Percentiles rank a stretch among this genome's conserved stretches.
Conservation (phyloP, 1,140 invertebrate genomes). For the Harpegnathos saltator region DNA sequence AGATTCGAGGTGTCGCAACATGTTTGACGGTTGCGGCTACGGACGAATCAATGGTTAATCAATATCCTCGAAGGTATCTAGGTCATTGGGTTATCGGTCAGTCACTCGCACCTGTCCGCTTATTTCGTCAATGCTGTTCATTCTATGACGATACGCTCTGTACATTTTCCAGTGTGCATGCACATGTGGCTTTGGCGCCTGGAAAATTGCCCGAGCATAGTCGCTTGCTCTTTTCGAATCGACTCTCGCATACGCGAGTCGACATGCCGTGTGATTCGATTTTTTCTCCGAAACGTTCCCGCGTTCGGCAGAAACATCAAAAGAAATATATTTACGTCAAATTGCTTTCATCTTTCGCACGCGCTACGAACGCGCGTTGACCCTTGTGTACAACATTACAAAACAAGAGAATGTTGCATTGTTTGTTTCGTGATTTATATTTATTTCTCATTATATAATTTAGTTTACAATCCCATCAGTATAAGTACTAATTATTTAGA, state of each 20-base stretch:
- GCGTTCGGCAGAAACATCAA: background rate
- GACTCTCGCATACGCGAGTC: background rate
- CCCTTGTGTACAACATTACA: too few species aligned
- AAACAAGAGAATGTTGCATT: too few species aligned
- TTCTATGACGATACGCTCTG: constrained; percentile 15
- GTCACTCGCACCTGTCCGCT: constrained; percentile 60
- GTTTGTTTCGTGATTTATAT: too few species aligned
- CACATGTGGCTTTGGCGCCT: constrained; percentile 31
- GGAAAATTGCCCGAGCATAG: constrained; percentile 49
- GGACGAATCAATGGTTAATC: constrained; percentile 64
- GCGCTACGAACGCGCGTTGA: too few species aligned
- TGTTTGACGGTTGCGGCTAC: constrained; percentile 46
- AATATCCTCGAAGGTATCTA: constrained; percentile 67
- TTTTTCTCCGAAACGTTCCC: background rate
- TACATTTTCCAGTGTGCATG: constrained; percentile 24
- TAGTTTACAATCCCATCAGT: too few species aligned
- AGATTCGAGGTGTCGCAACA: background rate
- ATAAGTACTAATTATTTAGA: background rate
- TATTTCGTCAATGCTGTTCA: constrained; percentile 45
- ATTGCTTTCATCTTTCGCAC: too few species aligned
- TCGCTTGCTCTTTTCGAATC: constrained; percentile 32
- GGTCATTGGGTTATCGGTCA: constrained; percentile 68
- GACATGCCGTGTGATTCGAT: constrained; percentile 2
- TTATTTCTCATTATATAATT: too few species aligned
- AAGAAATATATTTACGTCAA: constrained; percentile 8